Percentiles rank a stretch among this genome's conserved stretches.
Evolutionary conservation across 2,797 vertebrate species (phyloP).

Genomic region (Parauchenoglanis punctatus): DNA sequence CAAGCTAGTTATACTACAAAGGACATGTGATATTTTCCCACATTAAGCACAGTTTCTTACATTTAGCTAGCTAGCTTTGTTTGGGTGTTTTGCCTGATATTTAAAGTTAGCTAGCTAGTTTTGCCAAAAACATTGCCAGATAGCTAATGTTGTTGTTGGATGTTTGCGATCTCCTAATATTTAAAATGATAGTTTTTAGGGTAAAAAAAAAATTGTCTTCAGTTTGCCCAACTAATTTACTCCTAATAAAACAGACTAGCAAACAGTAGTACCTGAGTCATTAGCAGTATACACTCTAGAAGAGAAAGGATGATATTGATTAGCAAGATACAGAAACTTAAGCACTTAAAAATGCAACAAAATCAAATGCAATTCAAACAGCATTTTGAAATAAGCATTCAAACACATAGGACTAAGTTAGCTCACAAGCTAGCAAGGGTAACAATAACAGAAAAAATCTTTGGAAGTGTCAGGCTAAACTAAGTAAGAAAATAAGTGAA

Average conservation of each 20-base stretch:
- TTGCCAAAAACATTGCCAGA: background rate
- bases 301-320: background rate
- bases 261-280: background rate
- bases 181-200: background rate
- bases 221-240: background rate
- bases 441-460: background rate
- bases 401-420: background rate
- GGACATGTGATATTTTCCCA: background rate
- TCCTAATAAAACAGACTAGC: background rate
- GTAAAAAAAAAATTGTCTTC: background rate
- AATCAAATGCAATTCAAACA: background rate
- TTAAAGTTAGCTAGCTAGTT: background rate
- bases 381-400: background rate
- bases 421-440: background rate
- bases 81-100: background rate
- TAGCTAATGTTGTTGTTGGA: background rate
- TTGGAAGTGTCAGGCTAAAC: background rate
- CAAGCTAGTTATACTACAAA: background rate
- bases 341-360: background rate
- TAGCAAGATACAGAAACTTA: background rate
- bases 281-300: background rate
- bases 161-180: background rate
- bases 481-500: background rate
- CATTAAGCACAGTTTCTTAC: background rate
- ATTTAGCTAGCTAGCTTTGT: background rate